A percentile compares a stretch with the other conserved stretches of the same genome.
Conservation (phyloP, 2,888 invertebrate species). For the Caenorhabditis sp. region DNA sequence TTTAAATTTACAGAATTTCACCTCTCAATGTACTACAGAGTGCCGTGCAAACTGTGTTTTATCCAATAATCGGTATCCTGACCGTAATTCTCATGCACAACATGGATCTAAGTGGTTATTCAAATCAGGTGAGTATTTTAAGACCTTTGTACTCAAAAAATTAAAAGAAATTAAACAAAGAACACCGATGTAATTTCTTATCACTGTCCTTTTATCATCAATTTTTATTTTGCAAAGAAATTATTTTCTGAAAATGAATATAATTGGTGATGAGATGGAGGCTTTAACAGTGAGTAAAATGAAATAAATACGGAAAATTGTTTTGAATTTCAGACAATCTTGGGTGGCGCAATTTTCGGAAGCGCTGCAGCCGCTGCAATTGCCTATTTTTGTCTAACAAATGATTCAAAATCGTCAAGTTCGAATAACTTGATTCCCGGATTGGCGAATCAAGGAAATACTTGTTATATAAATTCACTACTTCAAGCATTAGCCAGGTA, state of each 20-base stretch:
- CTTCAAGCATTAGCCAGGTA: conserved; percentile 57
- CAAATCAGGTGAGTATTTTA: neutral
- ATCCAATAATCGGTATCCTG: neutral
- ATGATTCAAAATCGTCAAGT: conserved; percentile 13
- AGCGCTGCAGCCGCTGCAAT: conserved; percentile 45
- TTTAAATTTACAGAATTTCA: neutral
- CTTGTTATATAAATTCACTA: conserved; percentile 59
- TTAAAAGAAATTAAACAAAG: too few species aligned
- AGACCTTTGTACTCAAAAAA: too few species aligned
- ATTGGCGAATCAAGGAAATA: conserved; percentile 57
- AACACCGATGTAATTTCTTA: neutral
- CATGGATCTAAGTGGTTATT: neutral
- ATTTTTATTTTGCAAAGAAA: too few species aligned
- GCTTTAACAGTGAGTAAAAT: too few species aligned
- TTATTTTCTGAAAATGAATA: too few species aligned
- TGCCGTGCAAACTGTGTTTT: neutral
- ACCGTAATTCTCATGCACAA: neutral
- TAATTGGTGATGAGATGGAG: too few species aligned
- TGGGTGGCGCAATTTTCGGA: conserved; percentile 40
- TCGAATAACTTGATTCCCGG: conserved; percentile 40
- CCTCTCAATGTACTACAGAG: neutral
- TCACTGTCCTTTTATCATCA: neutral
- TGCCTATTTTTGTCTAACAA: conserved; percentile 43
- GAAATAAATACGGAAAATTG: too few species aligned
- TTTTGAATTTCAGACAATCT: conserved; percentile 32